A percentile compares a stretch with the other conserved stretches of the same genome.
These are phyloP conservation scores for Atta colombica DNA, from an alignment of 1,140 invertebrate species.

Conservation along the genomic window DNA sequence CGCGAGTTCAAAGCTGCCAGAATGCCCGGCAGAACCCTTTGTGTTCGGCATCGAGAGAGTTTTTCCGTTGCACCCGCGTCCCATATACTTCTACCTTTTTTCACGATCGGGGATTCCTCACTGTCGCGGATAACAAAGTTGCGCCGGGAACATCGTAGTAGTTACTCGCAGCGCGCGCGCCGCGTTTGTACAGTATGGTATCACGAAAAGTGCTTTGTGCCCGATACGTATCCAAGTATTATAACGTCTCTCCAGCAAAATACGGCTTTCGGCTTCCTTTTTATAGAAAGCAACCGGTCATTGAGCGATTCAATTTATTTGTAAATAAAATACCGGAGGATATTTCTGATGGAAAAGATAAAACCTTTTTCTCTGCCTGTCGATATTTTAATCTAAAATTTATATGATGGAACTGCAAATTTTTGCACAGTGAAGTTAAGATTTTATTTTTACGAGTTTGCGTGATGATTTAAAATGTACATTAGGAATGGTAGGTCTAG, in stretches of 20 bases:
- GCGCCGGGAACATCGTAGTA: slow-evolving; percentile 48
- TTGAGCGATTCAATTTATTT: slow-evolving; percentile 54
- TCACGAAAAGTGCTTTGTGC: slow-evolving; percentile 59
- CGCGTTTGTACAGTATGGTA: slow-evolving; percentile 40
- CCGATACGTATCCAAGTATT: slow-evolving; percentile 58
- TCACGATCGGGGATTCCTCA: slow-evolving; percentile 45
- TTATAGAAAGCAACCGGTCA: slow-evolving; percentile 56
- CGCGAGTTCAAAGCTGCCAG: slow-evolving; percentile 79
- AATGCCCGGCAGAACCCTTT: slow-evolving; percentile 68
- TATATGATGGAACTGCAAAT: background rate
- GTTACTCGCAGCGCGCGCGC: slow-evolving; percentile 45
- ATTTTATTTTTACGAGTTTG: slow-evolving; percentile 10
- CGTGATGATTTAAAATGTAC: background rate
- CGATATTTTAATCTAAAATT: slow-evolving; percentile 24
- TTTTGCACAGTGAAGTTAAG: background rate
- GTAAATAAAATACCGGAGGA: slow-evolving; percentile 40
- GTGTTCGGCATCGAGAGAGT: slow-evolving; percentile 66
- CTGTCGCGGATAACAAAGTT: slow-evolving; percentile 62
- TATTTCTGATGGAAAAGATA: background rate
- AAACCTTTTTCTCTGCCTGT: background rate
- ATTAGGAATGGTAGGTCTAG: background rate
- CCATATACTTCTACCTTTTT: slow-evolving; percentile 31
- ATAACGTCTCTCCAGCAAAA: slow-evolving; percentile 54
- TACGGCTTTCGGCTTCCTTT: slow-evolving; percentile 46
- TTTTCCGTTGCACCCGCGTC: slow-evolving; percentile 56